A percentile compares a stretch with the other conserved stretches of the same genome.
Conservation (phyloP, 2,113 vertebrate genomes). For the Nannobrachium achirus region DNA sequence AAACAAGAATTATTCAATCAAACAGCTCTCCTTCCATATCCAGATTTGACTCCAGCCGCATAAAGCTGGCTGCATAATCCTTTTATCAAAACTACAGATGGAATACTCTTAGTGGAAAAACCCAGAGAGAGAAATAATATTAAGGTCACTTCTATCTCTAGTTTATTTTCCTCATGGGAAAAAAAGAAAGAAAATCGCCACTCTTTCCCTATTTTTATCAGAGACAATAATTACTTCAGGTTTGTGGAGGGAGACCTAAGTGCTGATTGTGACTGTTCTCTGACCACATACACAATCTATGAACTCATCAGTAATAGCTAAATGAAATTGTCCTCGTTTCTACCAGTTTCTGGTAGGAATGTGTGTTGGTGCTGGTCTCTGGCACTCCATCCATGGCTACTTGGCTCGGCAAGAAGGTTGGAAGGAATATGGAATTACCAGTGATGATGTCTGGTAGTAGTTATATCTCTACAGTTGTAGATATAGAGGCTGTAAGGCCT, state of each 20-base stretch:
- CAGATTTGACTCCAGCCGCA: slow-evolving; percentile 76
- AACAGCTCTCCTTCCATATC: slow-evolving; percentile 75
- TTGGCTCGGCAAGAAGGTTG: slow-evolving; percentile 23
- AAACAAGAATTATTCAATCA: slow-evolving; percentile 85
- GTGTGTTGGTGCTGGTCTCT: slow-evolving; percentile 10
- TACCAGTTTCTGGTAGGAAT: background rate
- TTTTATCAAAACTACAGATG: slow-evolving; percentile 81
- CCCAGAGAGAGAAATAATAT: slow-evolving; percentile 76
- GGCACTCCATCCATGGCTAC: too few relatives aligned
- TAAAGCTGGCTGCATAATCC: slow-evolving; percentile 80
- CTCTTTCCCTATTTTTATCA: slow-evolving; percentile 66
- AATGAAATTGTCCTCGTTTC: slow-evolving; percentile 45
- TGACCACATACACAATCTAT: slow-evolving; percentile 63
- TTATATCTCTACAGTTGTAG: slow-evolving; percentile 51
- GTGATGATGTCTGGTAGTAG: slow-evolving; percentile 32
- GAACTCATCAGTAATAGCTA: slow-evolving; percentile 60
- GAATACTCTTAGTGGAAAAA: slow-evolving; percentile 76
- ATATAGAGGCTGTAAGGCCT: slow-evolving; percentile 50
- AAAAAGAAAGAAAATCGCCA: slow-evolving; percentile 50
- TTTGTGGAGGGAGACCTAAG: slow-evolving; percentile 44
- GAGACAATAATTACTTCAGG: slow-evolving; percentile 75
- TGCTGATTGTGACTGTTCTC: slow-evolving; percentile 64
- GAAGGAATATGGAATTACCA: slow-evolving; percentile 29
- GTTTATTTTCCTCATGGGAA: slow-evolving; percentile 71
- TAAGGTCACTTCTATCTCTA: slow-evolving; percentile 77